Conservation (phyloP, 2,797 vertebrate genomes). For the Sebastiscus tertius region DNA sequence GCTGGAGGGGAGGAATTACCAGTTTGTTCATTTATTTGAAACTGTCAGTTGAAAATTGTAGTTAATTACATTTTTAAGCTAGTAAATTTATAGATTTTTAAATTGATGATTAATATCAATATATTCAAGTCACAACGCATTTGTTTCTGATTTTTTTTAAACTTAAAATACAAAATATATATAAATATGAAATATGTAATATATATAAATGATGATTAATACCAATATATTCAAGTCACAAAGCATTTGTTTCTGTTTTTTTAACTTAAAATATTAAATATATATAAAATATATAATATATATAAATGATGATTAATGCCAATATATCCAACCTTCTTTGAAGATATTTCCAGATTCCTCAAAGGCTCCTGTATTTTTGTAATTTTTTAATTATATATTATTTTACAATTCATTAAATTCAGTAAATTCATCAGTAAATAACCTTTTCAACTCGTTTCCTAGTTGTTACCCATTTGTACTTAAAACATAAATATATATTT, state of each 20-base stretch:
- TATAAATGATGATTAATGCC: too few relatives aligned
- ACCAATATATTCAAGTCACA: neutral
- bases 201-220: neutral
- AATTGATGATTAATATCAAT: neutral
- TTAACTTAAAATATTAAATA: too few relatives aligned
- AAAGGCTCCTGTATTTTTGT: neutral
- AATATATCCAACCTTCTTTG: too few relatives aligned
- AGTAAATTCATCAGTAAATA: neutral
- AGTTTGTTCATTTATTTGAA: neutral
- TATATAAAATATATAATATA: too few relatives aligned
- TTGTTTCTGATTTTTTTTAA: neutral
- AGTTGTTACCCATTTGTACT: too few relatives aligned
- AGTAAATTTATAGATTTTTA: neutral
- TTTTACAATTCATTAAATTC: neutral
- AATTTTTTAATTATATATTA: neutral
- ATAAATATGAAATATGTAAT: too few relatives aligned
- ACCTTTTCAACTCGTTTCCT: neutral
- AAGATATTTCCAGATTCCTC: neutral
- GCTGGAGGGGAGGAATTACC: fast-evolving
- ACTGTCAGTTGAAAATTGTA: neutral
- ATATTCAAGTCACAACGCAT: neutral
- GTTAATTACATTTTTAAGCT: neutral
- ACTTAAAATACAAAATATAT: too few relatives aligned
- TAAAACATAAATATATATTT: too few relatives aligned
- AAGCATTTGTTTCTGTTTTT: neutral